phyloP scores from a whole-genome alignment of 2,797 vertebrate genomes.

The Mallotus villosus region DNA sequence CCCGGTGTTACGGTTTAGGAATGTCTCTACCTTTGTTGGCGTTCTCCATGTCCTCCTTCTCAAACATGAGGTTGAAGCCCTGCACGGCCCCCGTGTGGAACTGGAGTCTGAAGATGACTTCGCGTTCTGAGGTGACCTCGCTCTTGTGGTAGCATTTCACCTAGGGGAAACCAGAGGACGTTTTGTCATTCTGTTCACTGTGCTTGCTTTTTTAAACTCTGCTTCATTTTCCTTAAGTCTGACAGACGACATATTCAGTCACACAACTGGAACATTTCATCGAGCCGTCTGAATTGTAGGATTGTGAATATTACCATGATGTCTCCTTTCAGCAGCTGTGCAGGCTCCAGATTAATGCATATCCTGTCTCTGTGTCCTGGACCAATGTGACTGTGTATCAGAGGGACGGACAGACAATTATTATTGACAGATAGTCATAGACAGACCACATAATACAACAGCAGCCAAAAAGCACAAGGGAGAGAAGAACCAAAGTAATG shows the following conservation, averaged over 20 bases:
- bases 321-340: conserved; percentile 94
- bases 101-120: conserved; percentile 89
- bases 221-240: not conserved
- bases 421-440: not conserved
- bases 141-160: conserved; percentile 94
- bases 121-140: conserved; percentile 76
- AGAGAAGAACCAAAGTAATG: not conserved
- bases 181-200: no score
- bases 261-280: not conserved
- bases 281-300: no score
- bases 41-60: conserved; percentile 89
- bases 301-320: conserved; percentile 84
- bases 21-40: conserved; percentile 83
- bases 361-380: conserved; percentile 80
- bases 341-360: conserved; percentile 86
- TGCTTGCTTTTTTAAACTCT: not conserved
- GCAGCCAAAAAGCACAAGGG: not conserved
- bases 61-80: conserved; percentile 81
- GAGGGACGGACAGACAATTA: conserved; percentile 5
- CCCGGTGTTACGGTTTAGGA: not conserved
- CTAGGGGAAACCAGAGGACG: conserved; percentile 57
- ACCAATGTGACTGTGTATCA: conserved; percentile 74
- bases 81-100: conserved; percentile 94
- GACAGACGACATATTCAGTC: not conserved
- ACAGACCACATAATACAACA: not conserved